phyloP scores from a whole-genome alignment of 2,113 vertebrate genomes.

The Ophthalmolycus amberensis region DNA sequence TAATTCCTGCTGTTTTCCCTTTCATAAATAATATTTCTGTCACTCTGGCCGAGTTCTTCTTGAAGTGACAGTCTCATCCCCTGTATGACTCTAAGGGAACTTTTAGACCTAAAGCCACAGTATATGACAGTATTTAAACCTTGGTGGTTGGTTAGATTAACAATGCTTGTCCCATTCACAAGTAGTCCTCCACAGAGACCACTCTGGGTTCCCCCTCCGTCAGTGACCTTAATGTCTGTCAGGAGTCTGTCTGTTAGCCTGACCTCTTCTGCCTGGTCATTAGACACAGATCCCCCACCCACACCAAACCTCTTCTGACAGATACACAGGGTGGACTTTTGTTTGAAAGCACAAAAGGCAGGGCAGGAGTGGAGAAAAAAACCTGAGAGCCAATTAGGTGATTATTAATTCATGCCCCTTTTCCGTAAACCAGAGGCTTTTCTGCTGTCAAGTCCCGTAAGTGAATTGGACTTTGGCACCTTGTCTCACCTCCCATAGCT shows the following conservation, averaged over 20 bases:
- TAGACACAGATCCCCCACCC: constrained; percentile 76
- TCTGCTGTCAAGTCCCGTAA: constrained; percentile 93
- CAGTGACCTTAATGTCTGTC: constrained; percentile 56
- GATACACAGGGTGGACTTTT: constrained; percentile 85
- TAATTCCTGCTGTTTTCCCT: background rate
- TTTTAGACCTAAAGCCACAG: constrained; percentile 1
- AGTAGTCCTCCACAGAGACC: constrained; percentile 1
- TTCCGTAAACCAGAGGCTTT: constrained; percentile 96
- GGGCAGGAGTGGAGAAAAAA: constrained; percentile 83
- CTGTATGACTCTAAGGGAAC: background rate
- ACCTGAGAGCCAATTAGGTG: constrained; percentile 92
- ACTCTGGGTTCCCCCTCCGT: background rate
- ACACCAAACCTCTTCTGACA: constrained; percentile 81
- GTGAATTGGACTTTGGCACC: constrained; percentile 91
- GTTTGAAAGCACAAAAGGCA: constrained; percentile 86
- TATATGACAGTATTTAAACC: constrained; percentile 2
- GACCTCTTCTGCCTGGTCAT: constrained; percentile 67
- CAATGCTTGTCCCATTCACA: background rate
- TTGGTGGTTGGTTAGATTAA: constrained; percentile 9
- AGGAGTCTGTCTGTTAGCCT: constrained; percentile 36
- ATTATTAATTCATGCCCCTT: constrained; percentile 99
- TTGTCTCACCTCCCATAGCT: constrained; percentile 80
- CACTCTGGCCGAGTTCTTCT: background rate
- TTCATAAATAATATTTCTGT: background rate
- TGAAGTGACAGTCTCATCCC: background rate